phyloP scores from a whole-genome alignment of 2,888 invertebrate species.

The Cosmorhoe ocellata region DNA sequence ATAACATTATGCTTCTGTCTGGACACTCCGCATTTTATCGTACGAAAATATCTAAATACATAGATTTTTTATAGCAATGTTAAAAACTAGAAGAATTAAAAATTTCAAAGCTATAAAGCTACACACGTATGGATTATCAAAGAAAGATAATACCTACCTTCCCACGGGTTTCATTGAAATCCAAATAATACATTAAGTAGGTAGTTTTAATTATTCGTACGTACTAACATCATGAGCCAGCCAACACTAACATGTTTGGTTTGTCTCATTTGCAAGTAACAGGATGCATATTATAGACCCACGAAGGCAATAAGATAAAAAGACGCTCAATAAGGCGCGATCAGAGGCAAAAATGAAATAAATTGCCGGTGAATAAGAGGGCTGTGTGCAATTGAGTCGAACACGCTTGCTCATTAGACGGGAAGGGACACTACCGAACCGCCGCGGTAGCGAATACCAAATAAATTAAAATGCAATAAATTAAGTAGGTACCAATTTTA shows the following conservation, averaged over 20 bases:
- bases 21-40: slow-evolving; percentile 47
- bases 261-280: slow-evolving; percentile 82
- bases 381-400: slow-evolving; percentile 80
- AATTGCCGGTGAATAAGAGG: slow-evolving; percentile 81
- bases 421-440: slow-evolving; percentile 43
- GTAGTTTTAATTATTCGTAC: slow-evolving; percentile 68
- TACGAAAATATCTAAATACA: too few species aligned
- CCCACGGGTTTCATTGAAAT: slow-evolving; percentile 40
- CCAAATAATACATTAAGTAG: slow-evolving; percentile 44
- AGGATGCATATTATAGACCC: slow-evolving; percentile 80
- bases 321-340: slow-evolving; percentile 81
- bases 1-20: slow-evolving; percentile 64
- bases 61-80: too few species aligned
- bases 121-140: too few species aligned
- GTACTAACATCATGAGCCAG: slow-evolving; percentile 69
- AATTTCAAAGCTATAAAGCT: too few species aligned
- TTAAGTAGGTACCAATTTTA: slow-evolving; percentile 39
- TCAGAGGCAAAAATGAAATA: slow-evolving; percentile 82
- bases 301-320: slow-evolving; percentile 80
- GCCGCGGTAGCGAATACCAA: slow-evolving; percentile 34
- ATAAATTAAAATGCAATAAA: slow-evolving; percentile 41
- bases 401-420: slow-evolving; percentile 81
- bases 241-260: slow-evolving; percentile 68
- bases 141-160: slow-evolving; percentile 16
- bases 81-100: too few species aligned